Evolutionary conservation across 2,113 vertebrate genomes (phyloP).

Genomic region (Corythoichthys intestinalis): DNA sequence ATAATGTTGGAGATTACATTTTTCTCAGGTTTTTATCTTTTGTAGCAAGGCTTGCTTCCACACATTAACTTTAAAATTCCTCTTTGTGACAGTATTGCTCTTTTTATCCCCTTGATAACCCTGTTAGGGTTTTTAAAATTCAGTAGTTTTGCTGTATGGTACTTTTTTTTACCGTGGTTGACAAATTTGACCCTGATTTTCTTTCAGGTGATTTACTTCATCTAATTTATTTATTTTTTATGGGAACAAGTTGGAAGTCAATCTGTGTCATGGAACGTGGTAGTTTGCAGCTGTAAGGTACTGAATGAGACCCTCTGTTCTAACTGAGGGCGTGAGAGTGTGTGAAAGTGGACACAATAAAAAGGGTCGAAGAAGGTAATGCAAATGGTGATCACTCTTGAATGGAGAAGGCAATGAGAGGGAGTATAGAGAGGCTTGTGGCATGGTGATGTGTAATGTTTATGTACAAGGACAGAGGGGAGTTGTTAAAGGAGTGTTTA

Average conservation of each 20-base stretch:
- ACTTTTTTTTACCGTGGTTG: no score
- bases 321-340: constrained; percentile 30
- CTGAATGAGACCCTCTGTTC: constrained; percentile 44
- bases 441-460: constrained; percentile 36
- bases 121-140: no score
- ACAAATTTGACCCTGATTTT: no score
- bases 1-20: no score
- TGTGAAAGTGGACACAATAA: constrained; percentile 53
- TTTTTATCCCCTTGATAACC: no score
- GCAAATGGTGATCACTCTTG: constrained; percentile 23
- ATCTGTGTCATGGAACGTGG: background rate
- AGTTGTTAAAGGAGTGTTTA: constrained; percentile 15
- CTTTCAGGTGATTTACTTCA: no score
- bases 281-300: constrained; percentile 13
- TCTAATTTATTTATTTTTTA: background rate
- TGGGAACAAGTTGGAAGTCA: background rate
- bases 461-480: constrained; percentile 21
- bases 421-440: constrained; percentile 18
- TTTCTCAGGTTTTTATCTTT: no score
- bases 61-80: no score
- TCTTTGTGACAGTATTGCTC: no score
- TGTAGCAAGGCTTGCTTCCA: no score
- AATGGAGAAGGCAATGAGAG: constrained; percentile 15
- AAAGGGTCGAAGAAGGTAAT: constrained; percentile 43
- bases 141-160: no score